These are phyloP conservation scores for Scomber scombrus DNA, from an alignment of 2,113 vertebrate genomes.

Conservation along the genomic window DNA sequence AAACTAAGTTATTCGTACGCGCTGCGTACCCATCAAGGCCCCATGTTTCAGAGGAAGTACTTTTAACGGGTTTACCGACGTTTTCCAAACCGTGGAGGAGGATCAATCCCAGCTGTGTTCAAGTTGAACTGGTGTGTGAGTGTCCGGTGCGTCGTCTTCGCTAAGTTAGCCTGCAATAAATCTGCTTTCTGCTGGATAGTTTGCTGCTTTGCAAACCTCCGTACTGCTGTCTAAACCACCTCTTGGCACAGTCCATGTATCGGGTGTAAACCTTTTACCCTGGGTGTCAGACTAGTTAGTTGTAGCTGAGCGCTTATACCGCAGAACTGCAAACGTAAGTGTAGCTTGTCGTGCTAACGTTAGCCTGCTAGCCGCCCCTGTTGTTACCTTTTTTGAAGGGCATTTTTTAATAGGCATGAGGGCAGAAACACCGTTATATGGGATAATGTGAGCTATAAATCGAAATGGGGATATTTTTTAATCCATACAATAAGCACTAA, in stretches of 20 bases:
- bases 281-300: background rate
- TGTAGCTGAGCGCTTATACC: background rate
- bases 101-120: constrained; percentile 57
- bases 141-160: constrained; percentile 67
- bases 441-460: rapidly evolving
- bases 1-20: constrained; percentile 18
- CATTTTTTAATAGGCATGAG: constrained; percentile 11
- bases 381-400: constrained; percentile 50
- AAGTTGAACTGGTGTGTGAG: constrained; percentile 61
- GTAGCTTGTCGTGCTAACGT: constrained; percentile 65
- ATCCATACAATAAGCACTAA: background rate
- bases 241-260: background rate
- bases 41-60: constrained; percentile 1
- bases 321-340: background rate
- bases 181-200: background rate
- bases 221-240: background rate
- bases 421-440: background rate
- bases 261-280: background rate
- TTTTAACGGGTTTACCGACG: constrained; percentile 43
- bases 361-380: constrained; percentile 72
- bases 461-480: background rate
- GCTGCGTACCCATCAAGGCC: background rate
- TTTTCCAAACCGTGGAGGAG: constrained; percentile 30
- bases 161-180: constrained; percentile 53
- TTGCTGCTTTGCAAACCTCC: background rate